Evolutionary conservation across 2,888 invertebrate genomes (phyloP).

Genomic region (Nomada hirtipes): DNA sequence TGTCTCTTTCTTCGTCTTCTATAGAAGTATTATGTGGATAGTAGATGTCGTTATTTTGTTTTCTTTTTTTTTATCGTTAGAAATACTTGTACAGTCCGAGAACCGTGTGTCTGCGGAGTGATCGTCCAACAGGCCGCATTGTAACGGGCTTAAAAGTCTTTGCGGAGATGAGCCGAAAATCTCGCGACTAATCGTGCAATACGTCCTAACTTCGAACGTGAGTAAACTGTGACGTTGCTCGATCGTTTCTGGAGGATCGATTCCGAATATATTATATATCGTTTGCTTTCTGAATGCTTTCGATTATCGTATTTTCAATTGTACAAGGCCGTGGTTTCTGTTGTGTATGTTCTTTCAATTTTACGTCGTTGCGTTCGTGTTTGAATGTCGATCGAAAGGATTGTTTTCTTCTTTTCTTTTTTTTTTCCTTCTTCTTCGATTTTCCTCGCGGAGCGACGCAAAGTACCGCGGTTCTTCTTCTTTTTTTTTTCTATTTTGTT

Average conservation of each 20-base stretch:
- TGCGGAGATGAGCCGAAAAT: slow-evolving; percentile 36
- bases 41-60: slow-evolving; percentile 12
- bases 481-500: no score
- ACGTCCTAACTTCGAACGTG: slow-evolving; percentile 46
- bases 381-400: background rate
- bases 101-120: slow-evolving; percentile 26
- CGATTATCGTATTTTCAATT: no score
- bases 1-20: background rate
- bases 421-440: slow-evolving; percentile 28
- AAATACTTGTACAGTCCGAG: slow-evolving; percentile 6
- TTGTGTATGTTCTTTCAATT: no score
- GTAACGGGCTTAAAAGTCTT: slow-evolving; percentile 44
- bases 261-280: background rate
- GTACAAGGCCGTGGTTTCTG: no score
- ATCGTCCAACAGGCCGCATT: slow-evolving; percentile 50
- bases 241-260: slow-evolving; percentile 48
- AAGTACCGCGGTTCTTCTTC: slow-evolving; percentile 18
- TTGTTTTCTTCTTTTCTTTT: background rate
- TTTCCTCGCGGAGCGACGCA: slow-evolving; percentile 43
- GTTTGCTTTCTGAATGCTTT: no score
- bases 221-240: slow-evolving; percentile 50
- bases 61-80: slow-evolving; percentile 3
- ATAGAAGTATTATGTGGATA: slow-evolving; percentile 28
- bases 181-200: slow-evolving; percentile 23
- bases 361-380: no score